Evolutionary conservation across 2,113 vertebrate species (phyloP), one percentile per base, ranked within the genome.

Genomic region (Crotalus tigris): DNA sequence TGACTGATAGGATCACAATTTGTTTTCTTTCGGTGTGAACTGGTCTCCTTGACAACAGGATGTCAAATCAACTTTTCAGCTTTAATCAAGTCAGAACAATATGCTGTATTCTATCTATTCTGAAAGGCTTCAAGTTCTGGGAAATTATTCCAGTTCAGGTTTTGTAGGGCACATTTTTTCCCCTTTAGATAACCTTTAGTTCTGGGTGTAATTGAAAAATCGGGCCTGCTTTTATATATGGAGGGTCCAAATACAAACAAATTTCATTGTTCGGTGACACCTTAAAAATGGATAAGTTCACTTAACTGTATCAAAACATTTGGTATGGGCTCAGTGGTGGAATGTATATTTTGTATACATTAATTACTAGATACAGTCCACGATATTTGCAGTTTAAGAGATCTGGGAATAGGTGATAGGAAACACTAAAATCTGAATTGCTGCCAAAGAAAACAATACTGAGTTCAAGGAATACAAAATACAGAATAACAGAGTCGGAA

Each of bases 71-170:
- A 96, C 96, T 97, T 96, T 94, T 95, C 94, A 96, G 95, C 95
- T 97, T 97, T 97, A 98, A 97, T 97, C 97, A 97, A 97, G 95
- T 97, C 97, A 97, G 97, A 95, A 97, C 94, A 96, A 96, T 97
- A 97, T 97, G 64, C 64, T 69, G 64, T 69, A 95, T 96, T 95
- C 95, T 93, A 97, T 97, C 96, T 95, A 95, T 97, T 97, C 96
- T 96, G 96, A 96, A 97, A 96, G 95, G 95, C 96, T 94, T 95
- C 94, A 95, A 96, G 95, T 97, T 94, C 55, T 88, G 94, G 94
- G 94, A 96, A 97, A 96, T 97, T 95, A 96, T 97, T 97, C 97
- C 96, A 97, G 93, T 94, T 93, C 92, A 96, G 93, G 94, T 97
- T 97, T 95, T 95, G 90, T 95, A 96, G 96, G 96, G 96, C 95